Base-by-base conservation (phyloP, 2,888 invertebrate genomes). In the Nysson spinosus region DNA sequence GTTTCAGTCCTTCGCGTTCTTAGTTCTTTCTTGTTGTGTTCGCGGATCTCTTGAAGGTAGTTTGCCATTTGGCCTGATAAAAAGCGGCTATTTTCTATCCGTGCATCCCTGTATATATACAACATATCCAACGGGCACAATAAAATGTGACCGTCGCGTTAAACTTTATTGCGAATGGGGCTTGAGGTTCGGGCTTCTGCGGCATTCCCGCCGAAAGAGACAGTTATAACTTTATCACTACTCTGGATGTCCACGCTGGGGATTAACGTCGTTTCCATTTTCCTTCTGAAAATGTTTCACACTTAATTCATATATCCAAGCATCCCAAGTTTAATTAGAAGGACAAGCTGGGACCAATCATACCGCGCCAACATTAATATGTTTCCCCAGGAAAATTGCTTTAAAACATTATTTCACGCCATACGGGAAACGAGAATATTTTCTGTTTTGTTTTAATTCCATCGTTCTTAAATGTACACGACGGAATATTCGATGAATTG, bases 181-280 rank as follows among this genome's bases (percentile, higher is more conserved):
- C 37, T 72, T 62, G 73, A 64, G 47, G 64, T 58, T 60, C 65
- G 63, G 51, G 50, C 51, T 58, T 58, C 70, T 56, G 58, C 49
- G 47, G 47, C 57, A 46, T 47, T 57, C 22, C 52, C 44, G 44
- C 49, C 49, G 56, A 64, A 72, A 58, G 51, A 49, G 56, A 49
- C 57, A 58, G 66, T 69, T 75, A 69, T 69, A 75, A 75, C 76
- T 75, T 75, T 75, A 75, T 75, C 72, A 58, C 62, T 52, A 44
- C 20, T 28, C 14, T 44, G 35, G 11, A 20, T 12, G 42, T 17
- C 43, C 69, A 11, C 42, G 30, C 22, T n/a, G 6, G 12, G 51
- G 24, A 57, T 51, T 37, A 52, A 62, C 49, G 55, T 35, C 16
- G 19, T 42, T 24, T 28, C 6, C 24, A 22, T 49, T 72, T 56